These are phyloP conservation scores for Alaudala cheleensis DNA, from an alignment of 2,113 vertebrate species.

Conservation along the genomic window DNA sequence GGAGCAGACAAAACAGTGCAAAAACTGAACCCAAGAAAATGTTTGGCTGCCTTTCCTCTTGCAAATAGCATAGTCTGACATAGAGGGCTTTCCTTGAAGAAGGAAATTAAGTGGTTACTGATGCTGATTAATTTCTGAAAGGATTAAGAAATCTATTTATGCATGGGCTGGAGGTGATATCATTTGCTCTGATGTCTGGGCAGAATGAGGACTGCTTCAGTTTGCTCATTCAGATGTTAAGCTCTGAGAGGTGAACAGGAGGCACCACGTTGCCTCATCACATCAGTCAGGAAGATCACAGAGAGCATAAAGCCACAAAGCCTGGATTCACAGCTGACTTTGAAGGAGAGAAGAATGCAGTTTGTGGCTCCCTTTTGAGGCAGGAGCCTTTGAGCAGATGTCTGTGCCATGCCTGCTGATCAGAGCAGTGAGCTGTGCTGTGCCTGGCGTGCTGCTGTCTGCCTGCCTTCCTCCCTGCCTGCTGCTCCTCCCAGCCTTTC, in stretches of 20 bases:
- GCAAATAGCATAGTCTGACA: neutral
- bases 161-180: neutral
- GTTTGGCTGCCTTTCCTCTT: neutral
- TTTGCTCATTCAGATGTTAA: neutral
- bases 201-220: neutral
- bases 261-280: neutral
- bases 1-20: neutral
- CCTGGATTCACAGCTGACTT: neutral
- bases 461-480: neutral
- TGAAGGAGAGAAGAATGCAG: neutral
- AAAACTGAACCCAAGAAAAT: neutral
- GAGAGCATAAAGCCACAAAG: neutral
- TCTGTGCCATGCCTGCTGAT: neutral
- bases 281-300: neutral
- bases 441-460: neutral
- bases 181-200: neutral
- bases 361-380: neutral
- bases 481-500: neutral
- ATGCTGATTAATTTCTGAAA: constrained; percentile 11
- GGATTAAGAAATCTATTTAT: neutral
- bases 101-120: neutral
- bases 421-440: neutral
- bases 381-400: neutral
- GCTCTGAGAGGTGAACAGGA: neutral
- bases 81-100: neutral